These are phyloP conservation scores for Noturus placidus DNA, from an alignment of 2,113 vertebrate species.

Conservation along the genomic window DNA sequence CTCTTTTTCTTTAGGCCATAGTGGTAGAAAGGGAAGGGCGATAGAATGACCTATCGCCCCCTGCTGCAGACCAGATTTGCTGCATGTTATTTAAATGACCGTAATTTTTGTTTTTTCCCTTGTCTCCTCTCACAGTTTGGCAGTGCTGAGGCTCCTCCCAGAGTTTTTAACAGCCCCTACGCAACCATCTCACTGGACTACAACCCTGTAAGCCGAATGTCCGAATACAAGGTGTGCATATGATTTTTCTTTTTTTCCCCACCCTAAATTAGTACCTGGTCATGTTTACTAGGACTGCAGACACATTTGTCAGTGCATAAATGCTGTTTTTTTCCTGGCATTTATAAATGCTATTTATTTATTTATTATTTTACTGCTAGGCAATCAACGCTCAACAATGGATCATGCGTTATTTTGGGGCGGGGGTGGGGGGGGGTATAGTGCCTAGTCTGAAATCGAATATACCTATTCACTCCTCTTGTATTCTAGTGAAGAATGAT, in stretches of 20 bases:
- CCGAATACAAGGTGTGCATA: slow-evolving; percentile 68
- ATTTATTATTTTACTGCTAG: not conserved
- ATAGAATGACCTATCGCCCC: not conserved
- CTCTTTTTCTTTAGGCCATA: not conserved
- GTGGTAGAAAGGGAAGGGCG: not conserved
- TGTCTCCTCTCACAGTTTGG: slow-evolving; percentile 50
- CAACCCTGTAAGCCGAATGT: slow-evolving; percentile 62
- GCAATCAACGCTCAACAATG: not conserved
- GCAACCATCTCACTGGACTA: slow-evolving; percentile 63
- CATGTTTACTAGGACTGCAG: not conserved
- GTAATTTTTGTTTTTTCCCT: not conserved
- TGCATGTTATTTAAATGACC: not conserved
- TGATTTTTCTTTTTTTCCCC: too few species aligned
- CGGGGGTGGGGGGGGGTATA: too few species aligned
- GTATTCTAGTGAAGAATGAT: not conserved
- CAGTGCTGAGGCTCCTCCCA: slow-evolving; percentile 60
- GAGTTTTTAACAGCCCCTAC: slow-evolving; percentile 76
- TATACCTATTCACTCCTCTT: not conserved
- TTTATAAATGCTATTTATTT: not conserved
- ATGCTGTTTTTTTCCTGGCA: not conserved
- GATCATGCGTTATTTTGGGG: not conserved
- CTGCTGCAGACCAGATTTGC: not conserved
- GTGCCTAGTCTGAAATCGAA: not conserved
- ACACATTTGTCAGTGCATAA: not conserved
- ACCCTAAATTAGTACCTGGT: not conserved